phyloP scores from a whole-genome alignment of 2,113 vertebrate species.

The Riparia riparia region DNA sequence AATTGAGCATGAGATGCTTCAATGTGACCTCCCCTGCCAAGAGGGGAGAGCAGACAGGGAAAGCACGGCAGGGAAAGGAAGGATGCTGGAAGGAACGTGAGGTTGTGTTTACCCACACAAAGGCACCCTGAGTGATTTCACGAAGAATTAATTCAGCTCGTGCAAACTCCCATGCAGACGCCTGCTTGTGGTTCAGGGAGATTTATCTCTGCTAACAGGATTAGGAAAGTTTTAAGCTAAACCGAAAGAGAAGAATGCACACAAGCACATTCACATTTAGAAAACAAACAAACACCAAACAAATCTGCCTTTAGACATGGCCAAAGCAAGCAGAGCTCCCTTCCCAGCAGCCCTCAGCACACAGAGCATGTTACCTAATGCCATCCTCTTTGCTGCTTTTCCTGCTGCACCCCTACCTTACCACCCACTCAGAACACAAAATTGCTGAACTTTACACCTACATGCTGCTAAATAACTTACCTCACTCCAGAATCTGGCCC shows the following conservation, averaged over 20 bases:
- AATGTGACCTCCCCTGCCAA: not conserved
- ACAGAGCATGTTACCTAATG: not conserved
- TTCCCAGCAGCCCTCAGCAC: not conserved
- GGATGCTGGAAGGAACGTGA: not conserved
- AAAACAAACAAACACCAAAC: constrained; percentile 40
- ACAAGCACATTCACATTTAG: not conserved
- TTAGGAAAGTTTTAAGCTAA: constrained; percentile 45
- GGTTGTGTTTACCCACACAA: not conserved
- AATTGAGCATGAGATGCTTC: not conserved
- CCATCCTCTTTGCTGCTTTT: not conserved
- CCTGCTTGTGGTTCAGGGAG: not conserved
- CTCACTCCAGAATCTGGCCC: not conserved
- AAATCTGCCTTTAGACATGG: constrained; percentile 3
- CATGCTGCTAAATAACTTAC: not conserved
- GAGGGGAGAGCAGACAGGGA: not conserved
- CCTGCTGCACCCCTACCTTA: constrained; percentile 9
- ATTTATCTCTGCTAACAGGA: constrained; percentile 43
- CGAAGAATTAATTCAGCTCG: not conserved
- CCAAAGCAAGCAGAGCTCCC: constrained; percentile 12
- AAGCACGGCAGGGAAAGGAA: accelerated
- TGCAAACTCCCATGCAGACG: not conserved
- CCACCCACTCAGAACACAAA: constrained; percentile 23
- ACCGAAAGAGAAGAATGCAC: constrained; percentile 24
- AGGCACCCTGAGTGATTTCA: not conserved
- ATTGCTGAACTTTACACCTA: constrained; percentile 21